phyloP scores from a whole-genome alignment of 2,888 invertebrate species.

The Drosophila merina region DNA sequence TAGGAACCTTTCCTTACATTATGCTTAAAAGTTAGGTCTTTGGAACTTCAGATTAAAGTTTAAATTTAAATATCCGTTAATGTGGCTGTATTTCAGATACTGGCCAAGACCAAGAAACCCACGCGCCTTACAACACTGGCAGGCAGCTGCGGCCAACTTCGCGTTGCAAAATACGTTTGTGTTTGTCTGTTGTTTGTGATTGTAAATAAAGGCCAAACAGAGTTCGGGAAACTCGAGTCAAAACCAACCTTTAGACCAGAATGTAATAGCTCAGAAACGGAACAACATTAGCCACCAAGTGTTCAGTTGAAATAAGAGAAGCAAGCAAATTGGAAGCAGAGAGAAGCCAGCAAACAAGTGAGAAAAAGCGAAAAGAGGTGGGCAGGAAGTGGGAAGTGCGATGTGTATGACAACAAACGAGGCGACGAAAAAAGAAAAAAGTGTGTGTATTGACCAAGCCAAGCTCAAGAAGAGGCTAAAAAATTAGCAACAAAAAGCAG shows the following conservation, averaged over 20 bases:
- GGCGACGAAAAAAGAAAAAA: constrained; percentile 25
- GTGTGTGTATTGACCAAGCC: constrained; percentile 39
- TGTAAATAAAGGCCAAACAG: constrained; percentile 45
- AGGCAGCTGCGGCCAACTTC: constrained; percentile 27
- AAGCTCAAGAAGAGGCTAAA: constrained; percentile 23
- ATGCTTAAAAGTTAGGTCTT: no score
- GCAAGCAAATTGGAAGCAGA: background rate
- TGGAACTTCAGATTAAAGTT: background rate
- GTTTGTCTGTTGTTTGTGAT: constrained; percentile 34
- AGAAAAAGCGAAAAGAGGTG: background rate
- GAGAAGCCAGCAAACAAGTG: background rate
- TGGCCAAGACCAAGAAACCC: background rate
- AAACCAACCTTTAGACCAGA: constrained; percentile 33
- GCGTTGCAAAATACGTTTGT: constrained; percentile 28
- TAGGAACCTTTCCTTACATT: no score
- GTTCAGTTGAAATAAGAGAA: constrained; percentile 31
- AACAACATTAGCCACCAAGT: constrained; percentile 22
- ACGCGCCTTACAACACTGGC: constrained; percentile 4
- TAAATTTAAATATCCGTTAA: background rate
- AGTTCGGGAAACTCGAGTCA: constrained; percentile 14
- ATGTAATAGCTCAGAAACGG: constrained; percentile 22
- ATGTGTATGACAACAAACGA: constrained; percentile 36
- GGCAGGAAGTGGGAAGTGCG: constrained; percentile 36
- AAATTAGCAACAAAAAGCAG: constrained; percentile 15
- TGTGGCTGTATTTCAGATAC: background rate